A percentile compares a stretch with the other conserved stretches of the same genome.
Conservation (phyloP, 2,888 invertebrate genomes). For the Timandra comae region DNA sequence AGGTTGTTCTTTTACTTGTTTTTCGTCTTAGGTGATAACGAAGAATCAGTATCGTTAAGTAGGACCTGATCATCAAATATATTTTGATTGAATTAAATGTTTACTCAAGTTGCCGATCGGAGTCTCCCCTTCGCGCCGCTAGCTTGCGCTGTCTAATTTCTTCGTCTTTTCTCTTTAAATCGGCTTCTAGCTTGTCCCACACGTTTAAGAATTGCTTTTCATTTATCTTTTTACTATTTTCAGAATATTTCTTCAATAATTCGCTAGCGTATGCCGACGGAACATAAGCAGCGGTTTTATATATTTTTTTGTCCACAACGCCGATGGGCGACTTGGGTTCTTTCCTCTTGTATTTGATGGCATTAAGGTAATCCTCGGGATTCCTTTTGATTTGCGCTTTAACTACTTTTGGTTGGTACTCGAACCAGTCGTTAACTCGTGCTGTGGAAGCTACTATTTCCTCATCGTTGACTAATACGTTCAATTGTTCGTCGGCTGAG, state of each 20-base stretch:
- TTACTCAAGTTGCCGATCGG: too few species aligned
- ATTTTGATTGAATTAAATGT: too few species aligned
- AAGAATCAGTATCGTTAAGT: too few species aligned
- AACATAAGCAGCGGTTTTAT: slow-evolving; percentile 19
- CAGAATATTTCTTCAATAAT: slow-evolving; percentile 11
- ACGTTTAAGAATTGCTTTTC: too few species aligned
- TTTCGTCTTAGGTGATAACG: too few species aligned
- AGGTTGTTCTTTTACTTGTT: too few species aligned
- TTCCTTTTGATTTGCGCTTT: slow-evolving; percentile 12
- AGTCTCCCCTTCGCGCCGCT: slow-evolving; percentile 7
- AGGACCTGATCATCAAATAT: too few species aligned
- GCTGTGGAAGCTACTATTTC: background rate
- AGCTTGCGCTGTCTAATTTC: too few species aligned
- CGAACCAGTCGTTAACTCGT: slow-evolving; percentile 35
- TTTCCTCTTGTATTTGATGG: slow-evolving; percentile 35
- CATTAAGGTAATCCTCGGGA: slow-evolving; percentile 17
- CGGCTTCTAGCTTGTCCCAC: slow-evolving; percentile 24
- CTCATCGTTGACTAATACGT: background rate
- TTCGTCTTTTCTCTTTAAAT: slow-evolving; percentile 30
- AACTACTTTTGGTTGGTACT: slow-evolving; percentile 15
- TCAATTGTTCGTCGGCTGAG: background rate
- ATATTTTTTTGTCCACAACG: slow-evolving; percentile 5
- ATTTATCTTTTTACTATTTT: slow-evolving; percentile 3
- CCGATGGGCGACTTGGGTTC: slow-evolving; percentile 10
- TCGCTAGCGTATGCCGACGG: slow-evolving; percentile 35